Evolutionary conservation across 2,797 vertebrate genomes (phyloP).

Genomic region (Sebastes kiyomatsui): DNA sequence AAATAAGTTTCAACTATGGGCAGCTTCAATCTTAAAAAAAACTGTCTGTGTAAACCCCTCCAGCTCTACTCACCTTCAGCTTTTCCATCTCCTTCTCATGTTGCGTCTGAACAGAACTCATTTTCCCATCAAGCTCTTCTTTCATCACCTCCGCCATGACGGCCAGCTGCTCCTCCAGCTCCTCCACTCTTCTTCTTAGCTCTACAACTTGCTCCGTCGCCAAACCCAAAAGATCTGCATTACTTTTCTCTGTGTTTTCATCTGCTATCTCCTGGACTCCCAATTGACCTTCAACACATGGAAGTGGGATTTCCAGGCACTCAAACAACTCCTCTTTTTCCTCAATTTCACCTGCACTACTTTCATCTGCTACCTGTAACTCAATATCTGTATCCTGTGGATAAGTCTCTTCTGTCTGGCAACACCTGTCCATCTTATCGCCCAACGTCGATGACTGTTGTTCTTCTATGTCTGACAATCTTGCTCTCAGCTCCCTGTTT

Average conservation of each 20-base stretch:
- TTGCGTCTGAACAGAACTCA: slow-evolving; percentile 46
- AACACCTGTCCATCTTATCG: neutral
- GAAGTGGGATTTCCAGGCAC: neutral
- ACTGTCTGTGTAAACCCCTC: neutral
- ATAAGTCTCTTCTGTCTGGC: slow-evolving; percentile 35
- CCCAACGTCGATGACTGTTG: fast-evolving
- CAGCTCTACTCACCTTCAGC: slow-evolving; percentile 68
- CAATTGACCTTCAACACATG: neutral
- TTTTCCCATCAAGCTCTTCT: slow-evolving; percentile 41
- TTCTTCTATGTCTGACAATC: neutral
- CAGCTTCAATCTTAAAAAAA: neutral
- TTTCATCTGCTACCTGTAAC: neutral
- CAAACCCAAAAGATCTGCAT: neutral
- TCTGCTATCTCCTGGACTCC: slow-evolving; percentile 9
- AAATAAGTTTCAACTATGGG: neutral
- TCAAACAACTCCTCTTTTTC: slow-evolving; percentile 26
- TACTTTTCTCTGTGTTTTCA: neutral
- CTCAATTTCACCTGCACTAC: neutral
- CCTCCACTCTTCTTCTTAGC: slow-evolving; percentile 54
- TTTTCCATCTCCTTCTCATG: slow-evolving; percentile 70
- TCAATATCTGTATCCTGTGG: slow-evolving; percentile 5
- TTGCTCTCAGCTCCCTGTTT: slow-evolving; percentile 26
- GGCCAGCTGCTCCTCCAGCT: slow-evolving; percentile 70
- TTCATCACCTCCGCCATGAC: slow-evolving; percentile 41
- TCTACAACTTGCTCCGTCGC: neutral